phyloP scores from a whole-genome alignment of 2,113 vertebrate genomes.

The Entelurus aequoreus region DNA sequence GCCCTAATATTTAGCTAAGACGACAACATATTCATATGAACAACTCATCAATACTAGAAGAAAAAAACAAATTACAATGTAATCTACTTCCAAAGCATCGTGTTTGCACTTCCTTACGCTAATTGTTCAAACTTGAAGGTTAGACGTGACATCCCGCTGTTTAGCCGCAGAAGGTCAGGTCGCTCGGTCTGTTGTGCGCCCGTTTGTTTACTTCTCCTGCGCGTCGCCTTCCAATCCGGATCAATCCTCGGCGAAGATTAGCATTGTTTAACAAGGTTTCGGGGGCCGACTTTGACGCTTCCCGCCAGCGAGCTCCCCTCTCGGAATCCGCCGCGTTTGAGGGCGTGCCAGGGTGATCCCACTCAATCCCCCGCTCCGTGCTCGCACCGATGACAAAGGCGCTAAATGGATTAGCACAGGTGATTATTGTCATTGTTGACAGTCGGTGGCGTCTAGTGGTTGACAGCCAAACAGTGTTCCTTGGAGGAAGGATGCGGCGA shows the following conservation, averaged over 20 bases:
- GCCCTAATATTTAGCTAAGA: too few species aligned
- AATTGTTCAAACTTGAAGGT: constrained; percentile 19
- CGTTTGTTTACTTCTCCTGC: constrained; percentile 26
- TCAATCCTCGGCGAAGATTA: constrained; percentile 50
- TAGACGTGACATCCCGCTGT: background rate
- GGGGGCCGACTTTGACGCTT: constrained; percentile 42
- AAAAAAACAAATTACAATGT: too few species aligned
- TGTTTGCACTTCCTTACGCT: background rate
- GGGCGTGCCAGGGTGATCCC: constrained; percentile 39
- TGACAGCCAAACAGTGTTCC: background rate
- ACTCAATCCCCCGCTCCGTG: constrained; percentile 38
- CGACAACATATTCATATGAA: too few species aligned
- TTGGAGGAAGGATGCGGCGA: constrained; percentile 1
- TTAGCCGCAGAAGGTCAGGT: constrained; percentile 7
- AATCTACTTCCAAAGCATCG: background rate
- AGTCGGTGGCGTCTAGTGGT: constrained; percentile 40
- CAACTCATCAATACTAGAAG: too few species aligned
- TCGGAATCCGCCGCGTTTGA: constrained; percentile 39
- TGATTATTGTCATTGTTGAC: constrained; percentile 67
- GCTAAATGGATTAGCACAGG: constrained; percentile 70
- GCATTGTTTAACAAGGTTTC: constrained; percentile 53
- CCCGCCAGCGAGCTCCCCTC: constrained; percentile 14
- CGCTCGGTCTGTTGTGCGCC: background rate
- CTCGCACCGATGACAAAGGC: constrained; percentile 57
- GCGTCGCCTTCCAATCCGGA: constrained; percentile 13